Conservation (phyloP, 2,888 invertebrate species). For the Nomada lathburiana region DNA sequence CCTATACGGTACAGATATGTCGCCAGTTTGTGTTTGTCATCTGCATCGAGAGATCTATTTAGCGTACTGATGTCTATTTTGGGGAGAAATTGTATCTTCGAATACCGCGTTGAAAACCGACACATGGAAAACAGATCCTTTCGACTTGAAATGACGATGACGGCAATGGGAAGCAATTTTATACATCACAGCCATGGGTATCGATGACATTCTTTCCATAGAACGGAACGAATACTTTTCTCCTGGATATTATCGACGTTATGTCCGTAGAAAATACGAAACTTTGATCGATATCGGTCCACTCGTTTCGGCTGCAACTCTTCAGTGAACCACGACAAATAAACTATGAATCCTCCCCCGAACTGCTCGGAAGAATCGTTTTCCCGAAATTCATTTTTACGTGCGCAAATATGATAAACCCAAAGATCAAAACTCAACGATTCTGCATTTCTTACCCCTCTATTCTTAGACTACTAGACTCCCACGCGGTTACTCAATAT, state of each 20-base stretch:
- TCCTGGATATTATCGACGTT: too few relatives aligned
- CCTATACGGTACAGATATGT: conserved; percentile 16
- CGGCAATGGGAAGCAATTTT: too few relatives aligned
- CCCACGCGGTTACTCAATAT: conserved; percentile 56
- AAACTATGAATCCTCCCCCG: conserved; percentile 16
- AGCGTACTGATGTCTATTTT: conserved; percentile 48
- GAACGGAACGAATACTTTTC: too few relatives aligned
- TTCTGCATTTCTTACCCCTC: conserved; percentile 54
- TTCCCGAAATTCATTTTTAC: conserved; percentile 2
- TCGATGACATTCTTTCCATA: too few relatives aligned
- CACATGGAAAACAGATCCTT: conserved; percentile 14
- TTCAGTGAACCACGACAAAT: conserved; percentile 21
- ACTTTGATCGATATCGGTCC: conserved; percentile 19
- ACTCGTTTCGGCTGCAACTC: conserved; percentile 14
- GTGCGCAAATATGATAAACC: conserved; percentile 29
- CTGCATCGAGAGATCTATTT: conserved; percentile 54
- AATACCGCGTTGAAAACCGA: conserved; percentile 23
- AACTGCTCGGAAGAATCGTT: background rate
- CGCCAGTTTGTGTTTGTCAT: conserved; percentile 35
- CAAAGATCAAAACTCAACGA: conserved; percentile 35
- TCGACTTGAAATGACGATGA: conserved; percentile 7
- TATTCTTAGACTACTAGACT: conserved; percentile 51
- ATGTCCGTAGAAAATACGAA: background rate
- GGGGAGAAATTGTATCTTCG: conserved; percentile 48
- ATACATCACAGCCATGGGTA: too few relatives aligned